Evolutionary conservation across 2,113 vertebrate species (phyloP).

Genomic region (Pampusana beccarii): DNA sequence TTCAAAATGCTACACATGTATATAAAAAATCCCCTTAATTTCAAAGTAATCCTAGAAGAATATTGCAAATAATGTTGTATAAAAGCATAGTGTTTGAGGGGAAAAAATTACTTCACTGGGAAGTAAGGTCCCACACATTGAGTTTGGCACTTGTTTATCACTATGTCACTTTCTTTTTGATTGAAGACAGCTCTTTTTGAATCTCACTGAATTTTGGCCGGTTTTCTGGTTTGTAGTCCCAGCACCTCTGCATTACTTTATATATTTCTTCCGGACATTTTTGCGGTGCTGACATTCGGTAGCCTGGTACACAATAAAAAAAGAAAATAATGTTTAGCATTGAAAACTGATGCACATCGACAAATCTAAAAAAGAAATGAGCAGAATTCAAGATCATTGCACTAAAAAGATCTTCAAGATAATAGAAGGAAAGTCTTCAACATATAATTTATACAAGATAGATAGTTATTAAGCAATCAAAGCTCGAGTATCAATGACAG

Average conservation of each 20-base stretch:
- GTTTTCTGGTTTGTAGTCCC: constrained; percentile 95
- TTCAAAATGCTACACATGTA: constrained; percentile 34
- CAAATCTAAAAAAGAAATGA: neutral
- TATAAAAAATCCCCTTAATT: constrained; percentile 36
- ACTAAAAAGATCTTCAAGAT: neutral
- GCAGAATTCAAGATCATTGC: neutral
- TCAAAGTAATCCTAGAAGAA: constrained; percentile 67
- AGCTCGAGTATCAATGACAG: neutral
- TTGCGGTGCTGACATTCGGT: constrained; percentile 94
- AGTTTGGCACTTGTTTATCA: neutral
- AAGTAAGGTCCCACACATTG: constrained; percentile 40
- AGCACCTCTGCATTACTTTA: constrained; percentile 93
- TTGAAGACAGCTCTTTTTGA: constrained; percentile 84
- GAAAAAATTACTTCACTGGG: constrained; percentile 52
- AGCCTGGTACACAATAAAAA: constrained; percentile 75
- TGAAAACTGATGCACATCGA: neutral
- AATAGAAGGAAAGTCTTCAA: neutral
- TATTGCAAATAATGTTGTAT: constrained; percentile 59
- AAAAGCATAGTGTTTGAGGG: constrained; percentile 56
- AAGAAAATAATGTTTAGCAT: neutral
- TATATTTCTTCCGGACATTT: constrained; percentile 94
- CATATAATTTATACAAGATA: neutral
- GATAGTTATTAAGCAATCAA: neutral
- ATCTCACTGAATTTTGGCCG: constrained; percentile 92
- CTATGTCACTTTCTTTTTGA: constrained; percentile 87